phyloP scores from a whole-genome alignment of 1,140 invertebrate genomes.

The Sycobia sp. region DNA sequence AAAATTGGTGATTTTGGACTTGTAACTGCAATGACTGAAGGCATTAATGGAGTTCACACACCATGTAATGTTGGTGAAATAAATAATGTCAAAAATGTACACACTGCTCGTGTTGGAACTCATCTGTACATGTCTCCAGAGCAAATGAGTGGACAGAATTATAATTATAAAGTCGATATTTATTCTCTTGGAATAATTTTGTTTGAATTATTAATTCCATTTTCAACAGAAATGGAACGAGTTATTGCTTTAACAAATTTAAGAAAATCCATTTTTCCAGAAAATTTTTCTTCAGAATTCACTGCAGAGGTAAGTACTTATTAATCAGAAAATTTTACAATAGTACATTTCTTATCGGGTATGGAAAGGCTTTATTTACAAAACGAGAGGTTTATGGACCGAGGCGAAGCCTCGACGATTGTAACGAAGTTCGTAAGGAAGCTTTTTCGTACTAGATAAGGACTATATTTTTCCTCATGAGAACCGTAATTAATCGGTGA shows the following conservation, averaged over 20 bases:
- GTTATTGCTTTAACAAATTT: constrained; percentile 68
- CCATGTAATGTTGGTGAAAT: constrained; percentile 39
- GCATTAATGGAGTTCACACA: constrained; percentile 58
- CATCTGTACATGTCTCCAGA: constrained; percentile 98
- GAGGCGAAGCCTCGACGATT: too few relatives aligned
- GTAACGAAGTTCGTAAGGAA: too few relatives aligned
- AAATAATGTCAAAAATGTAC: constrained; percentile 47
- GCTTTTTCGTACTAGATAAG: too few relatives aligned
- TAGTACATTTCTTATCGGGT: too few relatives aligned
- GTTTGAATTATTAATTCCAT: constrained; percentile 89
- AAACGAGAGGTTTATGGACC: too few relatives aligned
- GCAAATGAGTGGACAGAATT: constrained; percentile 77
- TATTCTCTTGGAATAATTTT: constrained; percentile 94
- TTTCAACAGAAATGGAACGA: constrained; percentile 89
- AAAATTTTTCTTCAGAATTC: constrained; percentile 69
- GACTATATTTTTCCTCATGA: too few relatives aligned
- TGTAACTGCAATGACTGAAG: constrained; percentile 82
- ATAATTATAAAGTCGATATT: constrained; percentile 96
- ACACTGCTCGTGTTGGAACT: constrained; percentile 82
- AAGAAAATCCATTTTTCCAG: constrained; percentile 72
- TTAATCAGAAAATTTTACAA: too few relatives aligned
- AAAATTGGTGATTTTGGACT: constrained; percentile 98
- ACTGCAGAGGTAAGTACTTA: constrained; percentile 71
- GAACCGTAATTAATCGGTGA: too few relatives aligned
- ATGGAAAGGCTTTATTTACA: too few relatives aligned